These are phyloP conservation scores for Pachyramphus minor DNA, from an alignment of 2,113 vertebrate species.

Conservation along the genomic window DNA sequence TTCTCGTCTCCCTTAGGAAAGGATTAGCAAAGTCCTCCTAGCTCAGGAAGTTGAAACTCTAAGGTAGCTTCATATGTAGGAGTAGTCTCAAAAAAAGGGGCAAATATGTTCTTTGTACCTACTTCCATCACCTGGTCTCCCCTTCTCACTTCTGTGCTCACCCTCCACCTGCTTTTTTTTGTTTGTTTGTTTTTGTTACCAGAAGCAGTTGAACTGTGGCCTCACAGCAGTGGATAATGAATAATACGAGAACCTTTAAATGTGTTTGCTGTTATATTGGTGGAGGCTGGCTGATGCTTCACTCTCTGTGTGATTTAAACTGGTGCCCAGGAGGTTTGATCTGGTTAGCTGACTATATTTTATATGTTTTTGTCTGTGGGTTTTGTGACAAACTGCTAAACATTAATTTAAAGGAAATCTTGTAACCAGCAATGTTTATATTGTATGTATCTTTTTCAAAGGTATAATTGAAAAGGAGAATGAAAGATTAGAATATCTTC, in stretches of 20 bases:
- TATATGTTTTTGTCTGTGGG: not conserved
- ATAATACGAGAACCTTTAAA: not conserved
- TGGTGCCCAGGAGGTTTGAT: not conserved
- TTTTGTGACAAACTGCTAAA: not conserved
- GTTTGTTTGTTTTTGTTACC: too few species aligned
- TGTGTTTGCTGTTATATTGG: not conserved
- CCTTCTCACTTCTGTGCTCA: not conserved
- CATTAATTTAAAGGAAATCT: not conserved
- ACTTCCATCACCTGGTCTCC: not conserved
- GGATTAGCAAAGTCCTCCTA: not conserved
- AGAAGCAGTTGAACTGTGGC: not conserved
- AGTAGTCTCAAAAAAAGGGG: not conserved
- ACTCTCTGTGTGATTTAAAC: not conserved
- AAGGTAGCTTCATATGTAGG: not conserved
- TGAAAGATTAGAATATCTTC: not conserved
- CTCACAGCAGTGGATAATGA: not conserved
- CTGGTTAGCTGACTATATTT: not conserved
- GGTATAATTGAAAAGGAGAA: not conserved
- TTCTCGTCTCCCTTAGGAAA: not conserved
- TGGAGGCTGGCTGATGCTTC: not conserved
- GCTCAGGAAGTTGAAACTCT: not conserved
- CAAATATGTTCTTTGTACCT: not conserved
- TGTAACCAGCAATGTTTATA: not conserved
- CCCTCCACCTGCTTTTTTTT: rapidly evolving
- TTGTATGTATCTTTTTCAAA: not conserved